These are phyloP conservation scores for Terebella lapidaria DNA, from an alignment of 2,888 invertebrate species.

Conservation along the genomic window DNA sequence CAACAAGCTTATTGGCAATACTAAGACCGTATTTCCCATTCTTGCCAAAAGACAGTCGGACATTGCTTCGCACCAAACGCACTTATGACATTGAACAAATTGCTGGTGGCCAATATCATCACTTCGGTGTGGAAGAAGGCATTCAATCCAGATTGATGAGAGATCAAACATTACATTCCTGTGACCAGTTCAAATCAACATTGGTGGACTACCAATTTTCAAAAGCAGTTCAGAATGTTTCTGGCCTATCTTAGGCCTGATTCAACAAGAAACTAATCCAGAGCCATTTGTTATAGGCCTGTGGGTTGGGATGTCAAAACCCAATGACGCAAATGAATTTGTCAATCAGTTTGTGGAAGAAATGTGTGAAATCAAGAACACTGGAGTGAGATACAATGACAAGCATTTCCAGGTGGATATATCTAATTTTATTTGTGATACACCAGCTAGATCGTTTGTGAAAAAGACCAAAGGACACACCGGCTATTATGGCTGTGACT, in stretches of 20 bases:
- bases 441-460: constrained; percentile 8
- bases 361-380: not conserved
- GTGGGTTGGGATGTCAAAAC: constrained; percentile 7
- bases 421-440: constrained; percentile 3
- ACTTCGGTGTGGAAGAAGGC: constrained; percentile 6
- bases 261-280: not conserved
- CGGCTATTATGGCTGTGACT: constrained; percentile 37
- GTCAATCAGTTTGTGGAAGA: not conserved
- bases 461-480: constrained; percentile 19
- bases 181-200: constrained; percentile 5
- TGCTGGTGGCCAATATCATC: constrained; percentile 11
- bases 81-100: constrained; percentile 1
- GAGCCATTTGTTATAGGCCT: constrained; percentile 9
- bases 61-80: not conserved
- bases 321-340: constrained; percentile 3
- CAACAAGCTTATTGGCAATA: constrained; percentile 7
- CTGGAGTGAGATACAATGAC: not conserved
- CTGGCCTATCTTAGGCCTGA: constrained; percentile 9
- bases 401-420: not conserved
- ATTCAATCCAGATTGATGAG: not conserved
- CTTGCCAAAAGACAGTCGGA: constrained; percentile 4
- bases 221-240: constrained; percentile 5
- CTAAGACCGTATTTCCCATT: constrained; percentile 4
- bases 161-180: not conserved
- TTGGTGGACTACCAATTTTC: constrained; percentile 13